Percentiles rank a stretch among this genome's conserved stretches.
Evolutionary conservation across 2,113 vertebrate species (phyloP).

Genomic region (Vulpes lagopus): DNA sequence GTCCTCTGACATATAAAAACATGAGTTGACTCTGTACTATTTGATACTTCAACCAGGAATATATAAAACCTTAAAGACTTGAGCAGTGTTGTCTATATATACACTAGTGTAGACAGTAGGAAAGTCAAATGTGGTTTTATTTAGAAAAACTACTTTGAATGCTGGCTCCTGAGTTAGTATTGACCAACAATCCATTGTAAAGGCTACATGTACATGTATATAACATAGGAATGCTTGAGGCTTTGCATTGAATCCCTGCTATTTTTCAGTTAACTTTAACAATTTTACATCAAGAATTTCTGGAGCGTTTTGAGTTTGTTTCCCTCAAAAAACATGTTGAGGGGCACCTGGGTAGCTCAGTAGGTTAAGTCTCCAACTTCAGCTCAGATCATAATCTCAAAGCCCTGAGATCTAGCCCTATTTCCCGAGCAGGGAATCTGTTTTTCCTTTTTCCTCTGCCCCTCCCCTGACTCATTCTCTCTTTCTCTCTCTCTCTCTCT

Average conservation of each 20-base stretch:
- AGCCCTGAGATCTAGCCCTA: background rate
- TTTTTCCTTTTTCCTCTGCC: background rate
- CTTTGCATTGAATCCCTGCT: background rate
- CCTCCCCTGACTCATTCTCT: background rate
- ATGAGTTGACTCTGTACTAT: background rate
- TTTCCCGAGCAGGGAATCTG: background rate
- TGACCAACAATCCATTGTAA: background rate
- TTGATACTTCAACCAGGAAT: background rate
- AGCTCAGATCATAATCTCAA: background rate
- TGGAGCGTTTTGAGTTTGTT: background rate
- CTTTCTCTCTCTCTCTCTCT: background rate
- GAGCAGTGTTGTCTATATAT: background rate
- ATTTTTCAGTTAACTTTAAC: background rate
- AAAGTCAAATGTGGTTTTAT: background rate
- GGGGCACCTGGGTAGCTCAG: background rate
- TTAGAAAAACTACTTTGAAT: background rate
- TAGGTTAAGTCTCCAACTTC: background rate
- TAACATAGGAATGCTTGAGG: too few species aligned
- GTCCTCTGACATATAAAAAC: background rate
- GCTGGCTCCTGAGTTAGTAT: background rate
- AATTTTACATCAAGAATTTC: background rate
- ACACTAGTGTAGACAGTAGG: background rate
- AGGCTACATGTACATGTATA: background rate
- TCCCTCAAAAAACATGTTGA: background rate
- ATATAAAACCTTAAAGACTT: background rate